Base-by-base conservation (phyloP, 1,140 invertebrate species). In the Tetramorium alpestre region DNA sequence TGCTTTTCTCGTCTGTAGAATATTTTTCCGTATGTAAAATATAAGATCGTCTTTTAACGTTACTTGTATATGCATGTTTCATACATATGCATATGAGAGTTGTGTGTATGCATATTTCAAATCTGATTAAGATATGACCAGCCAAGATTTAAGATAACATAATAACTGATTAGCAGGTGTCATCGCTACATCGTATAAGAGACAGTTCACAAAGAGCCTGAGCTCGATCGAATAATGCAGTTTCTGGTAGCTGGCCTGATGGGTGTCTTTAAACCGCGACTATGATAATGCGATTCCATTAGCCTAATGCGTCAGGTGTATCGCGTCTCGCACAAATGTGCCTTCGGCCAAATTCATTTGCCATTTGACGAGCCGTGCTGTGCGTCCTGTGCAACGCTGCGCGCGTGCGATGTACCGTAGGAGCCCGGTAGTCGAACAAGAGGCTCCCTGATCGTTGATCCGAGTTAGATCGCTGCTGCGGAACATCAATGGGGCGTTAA, bases 401-500 rank as follows among this genome's bases (percentile, higher is more conserved):
- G 47, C 78, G 47, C 54, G 62, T 16, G 49, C 51, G 62, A 44
- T 65, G 81, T 58, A 89, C 65, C 70, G 54, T 62, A 72, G 22
- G 11, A 60, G 11, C 49, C 78, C 70, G 65, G 33, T 22, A 22
- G 33, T 69, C 49, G 85, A 84, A 84, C 88, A 89, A 73, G 85
- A 10, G 51, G 33, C 10, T 13, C 13, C 64, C 25, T 28, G 85
- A 78, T 73, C 85, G 67, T 87, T 87, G 89, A 90, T 90, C 69
- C 88, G 77, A 65, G 89, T 87, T 89, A 89, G 88, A 38, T 76
- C 77, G 77, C 64, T 84, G 38, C 78, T 65, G 38, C n/a, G 77
- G 72, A 89, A 90, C 89, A 90, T 87, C 89, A 89, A 90, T 90
- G 72, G 88, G 89, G 89, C 89, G 89, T 90, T 90, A 89, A 90